Base-by-base conservation (phyloP, 2,888 invertebrate genomes). In the Euproctis similis region DNA sequence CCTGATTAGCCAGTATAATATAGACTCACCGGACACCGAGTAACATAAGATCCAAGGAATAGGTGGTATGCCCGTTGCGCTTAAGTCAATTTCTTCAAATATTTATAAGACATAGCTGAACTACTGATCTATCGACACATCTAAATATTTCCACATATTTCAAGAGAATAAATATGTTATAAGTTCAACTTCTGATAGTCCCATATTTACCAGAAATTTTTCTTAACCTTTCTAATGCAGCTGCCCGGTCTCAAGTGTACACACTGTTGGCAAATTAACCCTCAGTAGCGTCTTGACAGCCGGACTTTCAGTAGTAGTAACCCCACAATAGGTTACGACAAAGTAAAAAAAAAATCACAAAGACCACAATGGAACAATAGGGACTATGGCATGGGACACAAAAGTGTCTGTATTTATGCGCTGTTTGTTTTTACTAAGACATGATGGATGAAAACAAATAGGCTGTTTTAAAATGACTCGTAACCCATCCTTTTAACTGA, bases 401-500 rank as follows among this genome's bases (percentile, higher is more conserved):
- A 80, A 73, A 71, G 69, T 68, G 52, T 58, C 50, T 61, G 61
- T 70, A 76, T 76, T 74, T 70, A 73, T 71, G 69, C 63, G 68
- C 76, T 84, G 81, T 84, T 81, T 84, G 81, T 75, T 75, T 21
- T 80, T 74, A 70, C 67, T 60, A 59, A 69, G 65, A 78, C 74
- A 72, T 80, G 80, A 73, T 70, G 65, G 70, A 58, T 60, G 69
- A 76, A 76, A 78, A 82, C 78, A 82, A 82, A 84, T 78, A 78
- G 61, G 60, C 56, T 47, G 60, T 61, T 63, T 62, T 62, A 57
- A 47, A 40, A 43, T n/a, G n/a, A n/a, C n/a, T n/a, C n/a, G n/a
- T n/a, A n/a, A n/a, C 42, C 39, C 71, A 72, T 74, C 77, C 78
- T 76, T 57, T 64, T 70, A 67, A 59, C 56, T 28, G 16, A 32